These are phyloP conservation scores for Turritopsis dohrnii DNA, from an alignment of 30 jellyfish, hydroid and myxozoan species.

Conservation along the genomic window DNA sequence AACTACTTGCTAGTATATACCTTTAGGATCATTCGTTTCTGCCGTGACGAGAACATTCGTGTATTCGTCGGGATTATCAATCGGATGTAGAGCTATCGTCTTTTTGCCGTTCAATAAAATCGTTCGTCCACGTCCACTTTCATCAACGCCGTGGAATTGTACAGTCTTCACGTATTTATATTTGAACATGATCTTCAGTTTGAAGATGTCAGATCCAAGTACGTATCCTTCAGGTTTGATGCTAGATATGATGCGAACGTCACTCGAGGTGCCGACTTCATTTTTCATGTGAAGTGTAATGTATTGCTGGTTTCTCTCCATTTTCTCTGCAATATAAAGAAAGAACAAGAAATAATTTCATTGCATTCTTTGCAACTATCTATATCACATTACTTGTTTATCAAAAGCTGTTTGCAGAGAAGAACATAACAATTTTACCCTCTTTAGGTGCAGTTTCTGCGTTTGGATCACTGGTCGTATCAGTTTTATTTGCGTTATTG, in stretches of 20 bases:
- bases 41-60: constrained; percentile 31
- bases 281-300: constrained; percentile 21
- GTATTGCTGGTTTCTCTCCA: constrained; percentile 10
- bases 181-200: constrained; percentile 74
- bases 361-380: not conserved
- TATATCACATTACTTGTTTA: not conserved
- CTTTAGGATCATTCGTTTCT: not conserved
- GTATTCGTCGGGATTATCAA: constrained; percentile 12
- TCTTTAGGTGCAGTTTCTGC: not conserved
- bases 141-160: constrained; percentile 29
- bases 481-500: not conserved
- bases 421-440: not conserved
- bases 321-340: not conserved
- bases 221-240: constrained; percentile 63
- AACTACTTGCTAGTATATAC: no score
- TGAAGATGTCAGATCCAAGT: constrained; percentile 61
- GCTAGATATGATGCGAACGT: constrained; percentile 29
- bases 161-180: constrained; percentile 42
- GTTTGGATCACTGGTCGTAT: not conserved
- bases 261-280: constrained; percentile 18
- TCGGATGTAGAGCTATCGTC: constrained; percentile 7
- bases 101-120: constrained; percentile 25
- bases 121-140: constrained; percentile 8
- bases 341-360: not conserved
- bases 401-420: not conserved